phyloP scores from a whole-genome alignment of 2,888 invertebrate genomes.

The Pammene fasciana region DNA sequence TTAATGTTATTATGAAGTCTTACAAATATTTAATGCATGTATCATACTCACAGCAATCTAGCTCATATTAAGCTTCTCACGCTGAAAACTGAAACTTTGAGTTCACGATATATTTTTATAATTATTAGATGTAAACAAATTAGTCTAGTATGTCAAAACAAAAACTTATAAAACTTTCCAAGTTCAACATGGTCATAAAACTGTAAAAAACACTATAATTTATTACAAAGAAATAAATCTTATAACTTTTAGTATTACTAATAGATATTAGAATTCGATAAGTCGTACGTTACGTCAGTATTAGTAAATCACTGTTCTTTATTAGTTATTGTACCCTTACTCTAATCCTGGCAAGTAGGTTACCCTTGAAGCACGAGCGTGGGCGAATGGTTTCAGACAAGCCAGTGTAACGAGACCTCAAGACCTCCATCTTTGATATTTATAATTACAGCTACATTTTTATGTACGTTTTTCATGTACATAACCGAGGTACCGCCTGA shows the following conservation, averaged over 20 bases:
- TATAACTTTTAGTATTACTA: conserved; percentile 20
- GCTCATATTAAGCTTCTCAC: too few species aligned
- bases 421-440: too few species aligned
- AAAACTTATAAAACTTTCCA: conserved; percentile 9
- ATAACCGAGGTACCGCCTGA: too few species aligned
- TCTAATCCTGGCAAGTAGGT: conserved; percentile 49
- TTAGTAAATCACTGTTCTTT: conserved; percentile 38
- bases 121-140: background rate
- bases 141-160: conserved; percentile 2
- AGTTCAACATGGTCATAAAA: conserved; percentile 23
- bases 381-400: too few species aligned
- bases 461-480: too few species aligned
- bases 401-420: too few species aligned
- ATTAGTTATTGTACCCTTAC: conserved; percentile 40
- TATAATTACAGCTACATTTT: too few species aligned
- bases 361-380: background rate
- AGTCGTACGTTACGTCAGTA: conserved; percentile 27
- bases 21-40: too few species aligned
- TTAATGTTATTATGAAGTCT: too few species aligned
- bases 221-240: conserved; percentile 32
- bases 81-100: too few species aligned
- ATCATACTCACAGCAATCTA: too few species aligned
- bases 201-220: conserved; percentile 13
- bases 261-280: conserved; percentile 30
- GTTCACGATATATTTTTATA: too few species aligned